phyloP scores from a whole-genome alignment of 2,888 invertebrate species.

The Microchrysa polita region DNA sequence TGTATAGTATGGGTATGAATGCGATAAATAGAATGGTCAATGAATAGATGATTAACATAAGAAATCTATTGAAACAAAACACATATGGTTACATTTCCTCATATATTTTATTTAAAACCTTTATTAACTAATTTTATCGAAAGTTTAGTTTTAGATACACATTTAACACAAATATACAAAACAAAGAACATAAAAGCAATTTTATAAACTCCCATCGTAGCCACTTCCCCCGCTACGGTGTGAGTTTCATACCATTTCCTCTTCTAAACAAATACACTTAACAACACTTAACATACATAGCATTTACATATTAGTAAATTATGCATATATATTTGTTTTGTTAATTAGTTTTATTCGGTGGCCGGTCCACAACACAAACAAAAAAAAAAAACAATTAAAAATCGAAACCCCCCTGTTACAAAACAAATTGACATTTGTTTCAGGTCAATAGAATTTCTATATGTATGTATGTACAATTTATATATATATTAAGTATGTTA shows the following conservation, averaged over 20 bases:
- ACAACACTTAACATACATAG: slow-evolving; percentile 6
- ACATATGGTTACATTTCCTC: slow-evolving; percentile 27
- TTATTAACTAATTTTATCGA: not conserved
- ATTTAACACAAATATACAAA: not conserved
- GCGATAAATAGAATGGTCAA: not conserved
- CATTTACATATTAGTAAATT: not conserved
- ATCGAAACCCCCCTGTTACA: not conserved
- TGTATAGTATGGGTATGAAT: slow-evolving; percentile 6
- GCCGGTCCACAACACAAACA: slow-evolving; percentile 23
- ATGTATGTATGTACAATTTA: not conserved
- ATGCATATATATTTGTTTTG: slow-evolving; percentile 13
- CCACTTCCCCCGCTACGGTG: slow-evolving; percentile 65
- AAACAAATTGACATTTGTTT: slow-evolving; percentile 18
- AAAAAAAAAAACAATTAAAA: not conserved
- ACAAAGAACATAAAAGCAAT: not conserved
- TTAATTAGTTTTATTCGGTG: slow-evolving; percentile 25
- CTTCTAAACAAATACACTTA: not conserved
- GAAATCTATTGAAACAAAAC: slow-evolving; percentile 13
- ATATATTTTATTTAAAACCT: slow-evolving; percentile 42
- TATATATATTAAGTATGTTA: slow-evolving; percentile 1
- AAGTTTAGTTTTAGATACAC: no score
- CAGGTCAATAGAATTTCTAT: not conserved
- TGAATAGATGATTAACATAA: not conserved
- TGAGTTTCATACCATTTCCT: slow-evolving; percentile 10
- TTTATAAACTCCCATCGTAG: slow-evolving; percentile 58